Conservation (phyloP, 2,888 invertebrate genomes). For the Neoscelio sp. region DNA sequence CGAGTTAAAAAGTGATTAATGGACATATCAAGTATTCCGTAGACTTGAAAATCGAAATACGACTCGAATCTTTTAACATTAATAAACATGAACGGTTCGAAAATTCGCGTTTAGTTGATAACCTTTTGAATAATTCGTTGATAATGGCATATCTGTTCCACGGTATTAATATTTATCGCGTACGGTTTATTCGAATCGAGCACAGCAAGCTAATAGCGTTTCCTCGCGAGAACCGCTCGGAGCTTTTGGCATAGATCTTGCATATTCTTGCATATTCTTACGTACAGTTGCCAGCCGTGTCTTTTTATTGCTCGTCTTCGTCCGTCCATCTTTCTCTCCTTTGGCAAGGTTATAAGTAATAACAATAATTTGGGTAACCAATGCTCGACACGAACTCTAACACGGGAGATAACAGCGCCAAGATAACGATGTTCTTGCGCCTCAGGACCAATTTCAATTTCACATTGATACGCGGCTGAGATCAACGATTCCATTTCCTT, state of each 20-base stretch:
- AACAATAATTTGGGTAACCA: constrained; percentile 52
- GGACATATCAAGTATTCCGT: too few species aligned
- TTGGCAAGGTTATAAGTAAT: constrained; percentile 44
- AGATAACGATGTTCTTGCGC: constrained; percentile 55
- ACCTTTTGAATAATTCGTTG: constrained; percentile 18
- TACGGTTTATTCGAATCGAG: constrained; percentile 43
- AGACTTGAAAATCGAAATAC: too few species aligned
- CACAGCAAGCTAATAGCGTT: constrained; percentile 47
- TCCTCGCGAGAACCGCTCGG: constrained; percentile 24
- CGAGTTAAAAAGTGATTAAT: too few species aligned
- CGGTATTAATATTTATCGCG: constrained; percentile 49
- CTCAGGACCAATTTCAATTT: constrained; percentile 50
- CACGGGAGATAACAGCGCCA: constrained; percentile 31
- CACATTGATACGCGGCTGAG: constrained; percentile 37
- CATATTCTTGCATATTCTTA: constrained; percentile 25
- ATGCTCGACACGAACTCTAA: constrained; percentile 41
- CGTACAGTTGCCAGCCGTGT: background rate
- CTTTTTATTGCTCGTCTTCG: background rate
- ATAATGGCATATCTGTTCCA: constrained; percentile 18
- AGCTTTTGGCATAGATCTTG: constrained; percentile 24
- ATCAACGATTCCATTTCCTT: constrained; percentile 48
- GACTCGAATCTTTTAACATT: too few species aligned
- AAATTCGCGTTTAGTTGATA: constrained; percentile 6
- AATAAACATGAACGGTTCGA: too few species aligned
- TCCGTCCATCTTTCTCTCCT: background rate